Evolutionary conservation across 1,140 invertebrate species (phyloP).

Genomic region (Drosophila trapezifrons): DNA sequence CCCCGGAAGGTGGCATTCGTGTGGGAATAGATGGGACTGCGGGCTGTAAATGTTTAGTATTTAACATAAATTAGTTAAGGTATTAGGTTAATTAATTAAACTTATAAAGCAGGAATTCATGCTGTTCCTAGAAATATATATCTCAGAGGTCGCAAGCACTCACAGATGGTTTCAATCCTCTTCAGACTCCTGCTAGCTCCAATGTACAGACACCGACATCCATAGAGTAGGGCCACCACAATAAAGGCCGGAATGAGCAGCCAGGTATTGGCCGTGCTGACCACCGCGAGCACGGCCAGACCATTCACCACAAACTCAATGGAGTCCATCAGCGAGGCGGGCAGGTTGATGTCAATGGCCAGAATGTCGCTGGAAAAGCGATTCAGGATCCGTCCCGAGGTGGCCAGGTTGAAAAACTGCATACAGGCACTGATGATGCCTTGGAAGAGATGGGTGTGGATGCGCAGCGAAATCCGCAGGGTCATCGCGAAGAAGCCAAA

Average conservation of each 20-base stretch:
- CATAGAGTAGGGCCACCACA: slow-evolving; percentile 88
- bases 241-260: slow-evolving; percentile 89
- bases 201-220: slow-evolving; percentile 90
- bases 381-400: slow-evolving; percentile 92
- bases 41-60: slow-evolving; percentile 85
- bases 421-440: slow-evolving; percentile 92
- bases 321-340: slow-evolving; percentile 90
- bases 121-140: no score
- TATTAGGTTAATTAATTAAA: no score
- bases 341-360: slow-evolving; percentile 93
- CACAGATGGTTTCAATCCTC: slow-evolving; percentile 92
- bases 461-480: slow-evolving; percentile 90
- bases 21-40: slow-evolving; percentile 94
- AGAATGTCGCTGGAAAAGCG: slow-evolving; percentile 94
- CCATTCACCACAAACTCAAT: slow-evolving; percentile 88
- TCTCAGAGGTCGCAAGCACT: no score
- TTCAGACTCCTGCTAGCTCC: slow-evolving; percentile 91
- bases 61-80: not conserved
- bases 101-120: no score
- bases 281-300: slow-evolving; percentile 88
- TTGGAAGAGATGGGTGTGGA: slow-evolving; percentile 94
- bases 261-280: slow-evolving; percentile 91
- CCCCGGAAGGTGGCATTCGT: slow-evolving; percentile 91
- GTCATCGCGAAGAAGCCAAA: slow-evolving; percentile 91
- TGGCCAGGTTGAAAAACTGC: slow-evolving; percentile 95